phyloP scores from a whole-genome alignment of 2,113 vertebrate genomes.

The Anser cygnoides region DNA sequence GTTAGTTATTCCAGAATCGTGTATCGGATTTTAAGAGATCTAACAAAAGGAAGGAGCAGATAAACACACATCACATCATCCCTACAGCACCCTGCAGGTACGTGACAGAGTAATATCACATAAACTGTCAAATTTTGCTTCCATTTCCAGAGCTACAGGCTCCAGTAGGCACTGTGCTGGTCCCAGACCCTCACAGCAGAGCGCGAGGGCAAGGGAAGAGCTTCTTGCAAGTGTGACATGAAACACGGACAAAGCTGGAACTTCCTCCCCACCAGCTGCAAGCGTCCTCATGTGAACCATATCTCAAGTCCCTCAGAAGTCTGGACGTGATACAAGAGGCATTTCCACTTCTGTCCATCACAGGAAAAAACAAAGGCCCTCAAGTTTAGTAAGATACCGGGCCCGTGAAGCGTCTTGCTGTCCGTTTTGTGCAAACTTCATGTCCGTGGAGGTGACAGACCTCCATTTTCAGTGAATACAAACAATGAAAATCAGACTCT shows the following conservation, averaged over 20 bases:
- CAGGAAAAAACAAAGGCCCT: not conserved
- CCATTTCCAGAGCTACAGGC: not conserved
- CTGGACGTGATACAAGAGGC: fast-evolving
- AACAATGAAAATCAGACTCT: not conserved
- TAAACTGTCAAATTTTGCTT: not conserved
- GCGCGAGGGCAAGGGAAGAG: not conserved
- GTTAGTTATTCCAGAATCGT: not conserved
- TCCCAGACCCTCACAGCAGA: fast-evolving
- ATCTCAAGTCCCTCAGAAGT: not conserved
- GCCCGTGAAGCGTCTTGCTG: not conserved
- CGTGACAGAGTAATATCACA: not conserved
- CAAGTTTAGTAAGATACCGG: not conserved
- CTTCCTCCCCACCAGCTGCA: not conserved
- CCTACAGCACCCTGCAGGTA: not conserved
- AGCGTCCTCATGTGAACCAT: not conserved
- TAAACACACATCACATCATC: not conserved
- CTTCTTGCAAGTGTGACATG: not conserved
- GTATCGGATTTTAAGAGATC: not conserved
- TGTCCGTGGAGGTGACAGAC: not conserved
- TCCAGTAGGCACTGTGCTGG: not conserved
- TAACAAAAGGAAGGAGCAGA: not conserved
- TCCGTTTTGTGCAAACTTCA: not conserved
- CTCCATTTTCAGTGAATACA: not conserved
- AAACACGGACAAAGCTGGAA: not conserved
- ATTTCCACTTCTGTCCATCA: not conserved